A percentile compares a stretch with the other conserved stretches of the same genome.
Evolutionary conservation across 2,113 vertebrate genomes (phyloP).

Genomic region (Megaptera novaeangliae): DNA sequence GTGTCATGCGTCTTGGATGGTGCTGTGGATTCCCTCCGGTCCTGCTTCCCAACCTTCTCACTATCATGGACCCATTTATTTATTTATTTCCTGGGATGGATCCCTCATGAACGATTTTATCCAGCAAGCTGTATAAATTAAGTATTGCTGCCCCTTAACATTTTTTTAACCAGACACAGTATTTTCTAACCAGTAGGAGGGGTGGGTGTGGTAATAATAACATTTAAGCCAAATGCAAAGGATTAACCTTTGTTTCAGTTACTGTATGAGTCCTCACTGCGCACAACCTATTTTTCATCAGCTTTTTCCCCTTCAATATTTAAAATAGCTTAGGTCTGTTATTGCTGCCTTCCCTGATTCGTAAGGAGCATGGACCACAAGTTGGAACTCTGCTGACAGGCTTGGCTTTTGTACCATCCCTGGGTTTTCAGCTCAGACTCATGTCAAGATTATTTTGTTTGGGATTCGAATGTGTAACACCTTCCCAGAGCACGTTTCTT

Average conservation of each 20-base stretch:
- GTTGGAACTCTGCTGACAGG: neutral
- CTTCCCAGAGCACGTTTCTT: neutral
- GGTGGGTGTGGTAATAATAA: neutral
- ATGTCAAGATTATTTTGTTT: neutral
- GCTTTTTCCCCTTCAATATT: neutral
- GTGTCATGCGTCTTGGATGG: too few relatives aligned
- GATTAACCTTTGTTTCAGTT: neutral
- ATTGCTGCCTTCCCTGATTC: neutral
- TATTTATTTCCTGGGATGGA: neutral
- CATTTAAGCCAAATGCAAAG: neutral
- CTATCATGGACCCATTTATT: neutral
- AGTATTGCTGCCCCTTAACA: neutral
- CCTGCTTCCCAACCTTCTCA: neutral
- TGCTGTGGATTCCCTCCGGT: neutral
- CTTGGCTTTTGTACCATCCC: neutral
- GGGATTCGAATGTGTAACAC: neutral
- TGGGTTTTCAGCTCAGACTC: neutral
- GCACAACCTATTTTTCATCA: neutral
- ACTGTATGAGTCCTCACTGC: neutral
- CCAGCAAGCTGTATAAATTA: neutral
- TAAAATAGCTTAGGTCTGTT: neutral
- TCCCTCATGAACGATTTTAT: neutral
- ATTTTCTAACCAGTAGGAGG: neutral
- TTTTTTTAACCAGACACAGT: neutral
- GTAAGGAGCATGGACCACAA: neutral